phyloP scores from a whole-genome alignment of 2,113 vertebrate species.

The Steatornis caripensis region DNA sequence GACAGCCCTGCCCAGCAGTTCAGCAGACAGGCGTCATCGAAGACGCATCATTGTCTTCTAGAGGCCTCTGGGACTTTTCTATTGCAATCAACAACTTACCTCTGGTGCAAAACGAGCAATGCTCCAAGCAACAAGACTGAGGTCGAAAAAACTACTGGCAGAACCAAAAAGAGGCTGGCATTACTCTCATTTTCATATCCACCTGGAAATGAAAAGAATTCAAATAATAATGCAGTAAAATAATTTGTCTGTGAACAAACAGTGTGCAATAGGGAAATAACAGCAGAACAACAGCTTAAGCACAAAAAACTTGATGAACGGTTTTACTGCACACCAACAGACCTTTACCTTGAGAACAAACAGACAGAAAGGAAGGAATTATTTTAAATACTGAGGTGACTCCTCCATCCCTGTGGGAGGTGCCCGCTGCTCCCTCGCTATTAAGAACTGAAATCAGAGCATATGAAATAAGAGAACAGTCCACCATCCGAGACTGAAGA shows the following conservation, averaged over 20 bases:
- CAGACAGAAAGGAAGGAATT: neutral
- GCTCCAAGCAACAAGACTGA: conserved; percentile 80
- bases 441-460: neutral
- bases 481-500: neutral
- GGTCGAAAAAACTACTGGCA: conserved; percentile 82
- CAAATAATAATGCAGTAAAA: neutral
- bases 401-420: neutral
- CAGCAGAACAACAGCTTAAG: neutral
- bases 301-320: neutral
- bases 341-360: neutral
- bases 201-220: conserved; percentile 70
- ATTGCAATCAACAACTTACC: conserved; percentile 59
- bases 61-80: neutral
- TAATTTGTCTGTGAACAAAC: neutral
- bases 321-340: neutral
- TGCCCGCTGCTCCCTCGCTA: neutral
- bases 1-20: neutral
- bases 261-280: neutral
- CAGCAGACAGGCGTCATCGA: neutral
- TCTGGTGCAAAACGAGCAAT: conserved; percentile 84
- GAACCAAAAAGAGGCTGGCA: conserved; percentile 73
- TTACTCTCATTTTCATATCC: conserved; percentile 37
- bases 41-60: neutral
- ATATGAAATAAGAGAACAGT: neutral
- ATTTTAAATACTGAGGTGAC: neutral